A percentile compares a stretch with the other conserved stretches of the same genome.
Conservation (phyloP, 2,797 vertebrate genomes). For the Mormyrops attenuatus region DNA sequence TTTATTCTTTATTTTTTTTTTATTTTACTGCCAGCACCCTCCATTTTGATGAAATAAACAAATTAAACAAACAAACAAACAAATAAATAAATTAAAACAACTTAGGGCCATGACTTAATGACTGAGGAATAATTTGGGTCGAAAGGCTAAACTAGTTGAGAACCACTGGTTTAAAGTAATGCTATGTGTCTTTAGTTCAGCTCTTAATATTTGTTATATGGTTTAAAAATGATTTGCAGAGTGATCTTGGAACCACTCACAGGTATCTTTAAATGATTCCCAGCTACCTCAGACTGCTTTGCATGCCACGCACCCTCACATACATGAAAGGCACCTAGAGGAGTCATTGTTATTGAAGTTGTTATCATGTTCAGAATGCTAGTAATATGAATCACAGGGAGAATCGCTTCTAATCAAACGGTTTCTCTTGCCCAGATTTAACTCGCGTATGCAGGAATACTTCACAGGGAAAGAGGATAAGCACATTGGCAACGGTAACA, state of each 20-base stretch:
- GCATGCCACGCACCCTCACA: background rate
- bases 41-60: background rate
- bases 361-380: background rate
- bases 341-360: background rate
- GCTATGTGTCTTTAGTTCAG: background rate
- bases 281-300: background rate
- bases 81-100: background rate
- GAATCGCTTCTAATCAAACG: background rate
- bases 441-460: constrained; percentile 67
- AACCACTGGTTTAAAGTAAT: background rate
- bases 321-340: background rate
- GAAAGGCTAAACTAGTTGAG: background rate
- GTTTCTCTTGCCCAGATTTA: constrained; percentile 60
- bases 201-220: background rate
- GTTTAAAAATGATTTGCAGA: background rate
- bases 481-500: constrained; percentile 67
- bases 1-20: background rate
- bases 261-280: background rate
- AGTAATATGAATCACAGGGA: background rate
- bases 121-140: background rate
- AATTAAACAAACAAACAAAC: background rate
- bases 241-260: background rate
- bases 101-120: background rate
- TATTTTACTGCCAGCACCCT: background rate
- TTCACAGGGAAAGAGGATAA: constrained; percentile 62